Percentiles rank a stretch among this genome's conserved stretches.
These are phyloP conservation scores for Pterois miles DNA, from an alignment of 2,797 vertebrate genomes.

Conservation along the genomic window DNA sequence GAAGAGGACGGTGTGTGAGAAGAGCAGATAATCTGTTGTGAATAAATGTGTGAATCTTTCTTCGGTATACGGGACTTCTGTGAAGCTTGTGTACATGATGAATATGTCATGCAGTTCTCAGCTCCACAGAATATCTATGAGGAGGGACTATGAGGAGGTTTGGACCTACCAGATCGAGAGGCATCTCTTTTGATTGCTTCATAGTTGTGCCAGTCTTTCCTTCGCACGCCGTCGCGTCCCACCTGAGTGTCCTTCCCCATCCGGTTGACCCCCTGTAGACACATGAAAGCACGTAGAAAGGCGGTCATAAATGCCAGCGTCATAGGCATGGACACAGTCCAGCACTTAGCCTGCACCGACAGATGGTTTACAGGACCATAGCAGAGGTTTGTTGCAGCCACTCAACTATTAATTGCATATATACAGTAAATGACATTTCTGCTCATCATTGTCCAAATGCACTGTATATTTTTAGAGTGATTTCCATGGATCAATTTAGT, in stretches of 20 bases:
- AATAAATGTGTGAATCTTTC: neutral
- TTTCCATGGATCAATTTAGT: neutral
- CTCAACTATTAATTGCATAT: neutral
- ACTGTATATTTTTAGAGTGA: neutral
- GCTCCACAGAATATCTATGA: neutral
- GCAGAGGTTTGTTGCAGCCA: neutral
- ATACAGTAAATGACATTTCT: neutral
- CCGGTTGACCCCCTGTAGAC: slow-evolving; percentile 81
- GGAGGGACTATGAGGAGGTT: neutral
- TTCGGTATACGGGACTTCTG: neutral
- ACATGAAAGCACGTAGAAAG: neutral
- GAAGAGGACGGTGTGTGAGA: neutral
- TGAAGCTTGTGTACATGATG: neutral
- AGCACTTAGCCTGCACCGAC: too few relatives aligned
- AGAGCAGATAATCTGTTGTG: neutral
- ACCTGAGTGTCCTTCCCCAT: slow-evolving; percentile 78
- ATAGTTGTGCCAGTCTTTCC: slow-evolving; percentile 95
- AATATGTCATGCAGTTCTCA: neutral
- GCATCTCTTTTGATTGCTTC: slow-evolving; percentile 88
- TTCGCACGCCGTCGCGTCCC: slow-evolving; percentile 75
- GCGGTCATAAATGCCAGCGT: neutral
- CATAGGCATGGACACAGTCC: neutral
- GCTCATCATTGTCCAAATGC: neutral
- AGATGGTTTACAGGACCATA: neutral
- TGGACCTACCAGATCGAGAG: slow-evolving; percentile 84